Percentiles rank a stretch among this genome's conserved stretches.
These are phyloP conservation scores for Eulemur mongoz DNA, from an alignment of 2,797 vertebrate genomes.

Conservation along the genomic window DNA sequence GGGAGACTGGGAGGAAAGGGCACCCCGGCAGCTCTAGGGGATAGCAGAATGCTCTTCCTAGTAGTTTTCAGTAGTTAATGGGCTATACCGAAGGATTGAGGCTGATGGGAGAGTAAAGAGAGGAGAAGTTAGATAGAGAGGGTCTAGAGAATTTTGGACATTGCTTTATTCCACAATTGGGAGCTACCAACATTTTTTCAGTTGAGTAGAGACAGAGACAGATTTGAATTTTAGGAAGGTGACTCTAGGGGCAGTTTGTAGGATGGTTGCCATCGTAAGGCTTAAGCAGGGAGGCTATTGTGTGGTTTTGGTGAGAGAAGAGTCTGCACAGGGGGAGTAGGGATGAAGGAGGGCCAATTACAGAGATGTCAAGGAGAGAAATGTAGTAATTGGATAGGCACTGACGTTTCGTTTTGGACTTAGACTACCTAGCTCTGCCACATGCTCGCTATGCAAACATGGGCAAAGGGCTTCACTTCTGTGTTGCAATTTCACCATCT, in stretches of 20 bases:
- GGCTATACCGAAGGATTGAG: neutral
- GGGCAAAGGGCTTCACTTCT: neutral
- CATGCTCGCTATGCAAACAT: neutral
- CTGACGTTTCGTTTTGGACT: neutral
- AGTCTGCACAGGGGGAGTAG: neutral
- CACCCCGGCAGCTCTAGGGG: neutral
- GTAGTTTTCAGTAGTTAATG: neutral
- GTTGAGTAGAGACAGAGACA: neutral
- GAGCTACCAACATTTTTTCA: neutral
- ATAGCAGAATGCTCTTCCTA: neutral
- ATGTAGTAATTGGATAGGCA: neutral
- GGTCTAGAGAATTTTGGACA: neutral
- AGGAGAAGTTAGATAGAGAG: neutral
- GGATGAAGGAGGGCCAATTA: neutral
- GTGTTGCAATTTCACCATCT: neutral
- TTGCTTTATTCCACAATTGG: neutral
- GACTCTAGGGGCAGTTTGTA: neutral
- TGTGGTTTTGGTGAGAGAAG: neutral
- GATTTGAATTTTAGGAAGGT: constrained; percentile 6
- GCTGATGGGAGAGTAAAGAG: neutral
- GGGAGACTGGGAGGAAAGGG: neutral
- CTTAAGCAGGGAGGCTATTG: neutral
- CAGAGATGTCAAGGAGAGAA: neutral
- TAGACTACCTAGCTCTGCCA: neutral
- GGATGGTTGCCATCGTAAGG: neutral